Evolutionary conservation across 2,888 invertebrate species (phyloP).

Genomic region (Calameuta pallipes): DNA sequence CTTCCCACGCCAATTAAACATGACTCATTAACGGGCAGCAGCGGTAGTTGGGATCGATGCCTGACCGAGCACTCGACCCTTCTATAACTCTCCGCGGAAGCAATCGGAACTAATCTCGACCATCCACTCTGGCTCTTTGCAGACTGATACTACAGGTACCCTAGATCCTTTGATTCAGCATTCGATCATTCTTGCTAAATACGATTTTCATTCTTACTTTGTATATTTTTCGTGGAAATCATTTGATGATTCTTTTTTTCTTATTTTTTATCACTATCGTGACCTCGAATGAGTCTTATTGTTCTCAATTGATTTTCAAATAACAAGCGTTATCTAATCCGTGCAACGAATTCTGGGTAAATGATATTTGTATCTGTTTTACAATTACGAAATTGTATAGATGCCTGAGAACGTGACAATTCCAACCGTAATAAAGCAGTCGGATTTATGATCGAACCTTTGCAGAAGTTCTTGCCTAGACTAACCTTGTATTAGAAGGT

Average conservation of each 20-base stretch:
- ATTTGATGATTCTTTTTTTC: background rate
- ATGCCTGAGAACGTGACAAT: background rate
- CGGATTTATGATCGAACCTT: background rate
- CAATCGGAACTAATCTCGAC: slow-evolving; percentile 62
- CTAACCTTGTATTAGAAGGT: background rate
- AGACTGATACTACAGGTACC: background rate
- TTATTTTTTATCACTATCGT: background rate
- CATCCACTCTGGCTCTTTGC: slow-evolving; percentile 31
- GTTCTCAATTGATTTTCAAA: background rate
- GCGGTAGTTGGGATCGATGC: slow-evolving; percentile 59
- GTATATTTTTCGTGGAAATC: no score
- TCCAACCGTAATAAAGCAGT: background rate
- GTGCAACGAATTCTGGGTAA: background rate
- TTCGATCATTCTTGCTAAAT: background rate
- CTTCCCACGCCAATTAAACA: slow-evolving; percentile 68
- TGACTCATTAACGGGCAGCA: slow-evolving; percentile 66
- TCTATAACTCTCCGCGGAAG: slow-evolving; percentile 52
- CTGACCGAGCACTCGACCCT: slow-evolving; percentile 41
- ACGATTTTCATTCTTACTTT: no score
- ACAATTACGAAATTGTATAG: background rate
- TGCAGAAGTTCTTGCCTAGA: background rate
- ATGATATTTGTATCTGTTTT: background rate
- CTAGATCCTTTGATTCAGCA: background rate
- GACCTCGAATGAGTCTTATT: background rate
- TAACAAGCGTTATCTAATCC: background rate